These are phyloP conservation scores for Mimumesa dahlbomi DNA, from an alignment of 2,888 invertebrate species.

Conservation along the genomic window DNA sequence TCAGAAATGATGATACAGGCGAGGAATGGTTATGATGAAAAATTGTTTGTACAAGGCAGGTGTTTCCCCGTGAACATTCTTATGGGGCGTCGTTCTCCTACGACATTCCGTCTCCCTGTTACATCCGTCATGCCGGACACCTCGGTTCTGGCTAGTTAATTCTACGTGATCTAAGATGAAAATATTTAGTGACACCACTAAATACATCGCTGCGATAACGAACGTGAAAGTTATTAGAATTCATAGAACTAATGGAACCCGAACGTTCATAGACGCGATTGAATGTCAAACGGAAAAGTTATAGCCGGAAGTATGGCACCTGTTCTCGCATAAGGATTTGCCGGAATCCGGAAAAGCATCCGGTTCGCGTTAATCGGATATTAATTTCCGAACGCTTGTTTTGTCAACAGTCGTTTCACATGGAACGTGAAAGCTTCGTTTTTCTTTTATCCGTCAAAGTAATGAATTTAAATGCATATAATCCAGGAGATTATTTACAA, in stretches of 20 bases:
- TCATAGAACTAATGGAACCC: neutral
- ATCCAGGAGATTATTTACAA: too few relatives aligned
- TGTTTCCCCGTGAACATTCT: slow-evolving; percentile 61
- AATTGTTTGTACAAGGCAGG: slow-evolving; percentile 71
- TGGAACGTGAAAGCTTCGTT: too few relatives aligned
- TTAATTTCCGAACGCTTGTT: too few relatives aligned
- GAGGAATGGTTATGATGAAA: slow-evolving; percentile 65
- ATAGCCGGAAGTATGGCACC: slow-evolving; percentile 30
- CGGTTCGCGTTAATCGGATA: slow-evolving; percentile 10
- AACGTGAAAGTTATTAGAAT: neutral
- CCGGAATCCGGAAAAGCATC: slow-evolving; percentile 17
- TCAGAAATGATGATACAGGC: slow-evolving; percentile 44
- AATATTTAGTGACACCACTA: slow-evolving; percentile 23
- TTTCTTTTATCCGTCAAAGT: too few relatives aligned
- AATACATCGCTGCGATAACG: neutral
- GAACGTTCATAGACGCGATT: slow-evolving; percentile 9
- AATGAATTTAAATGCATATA: too few relatives aligned
- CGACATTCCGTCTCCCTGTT: slow-evolving; percentile 53
- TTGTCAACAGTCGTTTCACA: too few relatives aligned
- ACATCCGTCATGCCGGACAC: slow-evolving; percentile 66
- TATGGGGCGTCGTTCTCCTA: slow-evolving; percentile 49
- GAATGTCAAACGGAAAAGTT: slow-evolving; percentile 20
- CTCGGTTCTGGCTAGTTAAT: slow-evolving; percentile 33
- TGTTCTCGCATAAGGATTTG: slow-evolving; percentile 47
- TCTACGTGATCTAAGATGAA: slow-evolving; percentile 7